Conservation (phyloP, 1,140 invertebrate genomes). For the Pantala flavescens region DNA sequence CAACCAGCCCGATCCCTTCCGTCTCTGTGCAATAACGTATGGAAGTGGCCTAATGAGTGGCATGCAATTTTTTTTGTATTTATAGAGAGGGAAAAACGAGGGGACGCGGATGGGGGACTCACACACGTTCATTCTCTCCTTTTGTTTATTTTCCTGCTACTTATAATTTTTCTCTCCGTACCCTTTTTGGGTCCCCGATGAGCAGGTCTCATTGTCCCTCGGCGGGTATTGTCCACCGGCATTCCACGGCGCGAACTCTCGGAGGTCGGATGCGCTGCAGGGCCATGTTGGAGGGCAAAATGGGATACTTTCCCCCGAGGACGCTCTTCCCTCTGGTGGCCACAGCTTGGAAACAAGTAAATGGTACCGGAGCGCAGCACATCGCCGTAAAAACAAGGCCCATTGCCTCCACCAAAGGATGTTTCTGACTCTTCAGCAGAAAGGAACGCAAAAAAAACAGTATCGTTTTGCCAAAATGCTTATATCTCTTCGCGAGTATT, state of each 20-base stretch:
- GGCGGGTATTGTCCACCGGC: not conserved
- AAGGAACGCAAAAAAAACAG: too few species aligned
- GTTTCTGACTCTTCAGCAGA: too few species aligned
- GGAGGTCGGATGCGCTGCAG: not conserved
- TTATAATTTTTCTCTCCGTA: not conserved
- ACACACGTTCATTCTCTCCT: not conserved
- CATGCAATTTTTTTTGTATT: not conserved
- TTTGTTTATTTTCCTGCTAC: slow-evolving; percentile 2
- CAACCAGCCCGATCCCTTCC: not conserved
- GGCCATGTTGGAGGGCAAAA: not conserved
- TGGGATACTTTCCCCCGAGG: not conserved
- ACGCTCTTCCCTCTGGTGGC: not conserved
- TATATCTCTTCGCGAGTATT: too few species aligned
- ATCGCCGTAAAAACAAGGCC: not conserved
- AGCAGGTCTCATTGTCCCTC: not conserved
- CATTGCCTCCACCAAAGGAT: too few species aligned
- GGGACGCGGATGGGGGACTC: not conserved
- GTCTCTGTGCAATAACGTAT: not conserved
- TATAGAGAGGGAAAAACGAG: not conserved
- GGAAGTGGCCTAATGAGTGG: slow-evolving; percentile 7
- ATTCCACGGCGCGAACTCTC: not conserved
- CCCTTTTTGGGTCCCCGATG: not conserved
- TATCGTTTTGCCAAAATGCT: too few species aligned
- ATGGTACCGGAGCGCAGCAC: not conserved
- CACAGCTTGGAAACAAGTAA: not conserved